Base-by-base conservation (phyloP, 2,888 invertebrate genomes). In the Leptinotarsa tumamoca region DNA sequence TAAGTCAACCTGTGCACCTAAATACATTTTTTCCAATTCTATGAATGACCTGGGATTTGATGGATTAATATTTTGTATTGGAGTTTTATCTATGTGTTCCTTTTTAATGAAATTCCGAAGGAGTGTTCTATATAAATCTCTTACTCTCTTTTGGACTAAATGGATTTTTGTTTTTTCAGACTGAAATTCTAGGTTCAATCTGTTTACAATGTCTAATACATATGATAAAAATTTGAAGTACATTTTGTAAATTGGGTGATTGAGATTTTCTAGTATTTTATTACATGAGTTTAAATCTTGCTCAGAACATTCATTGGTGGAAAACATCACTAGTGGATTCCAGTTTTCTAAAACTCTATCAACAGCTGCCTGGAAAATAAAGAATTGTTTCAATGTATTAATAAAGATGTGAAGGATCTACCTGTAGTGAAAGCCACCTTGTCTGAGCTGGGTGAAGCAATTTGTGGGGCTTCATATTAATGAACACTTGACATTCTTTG, bases 341-440 rank as follows among this genome's bases (percentile, higher is more conserved):
- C 73, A 73, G 15, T 71, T 67, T 56, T 73, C 58, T 15, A 76
- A 13, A 4, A 77, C 43, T 50, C 69, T 74, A n/a, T 68, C 58
- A 23, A 77, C 74, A 14, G 72, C 77, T 33, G 72, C 71, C 72
- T 77, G 21, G 49, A 71, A 72, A 54, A 73, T 69, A 18, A 66
- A 66, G 27, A 66, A 66, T 5, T 66, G 33, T 5, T 66, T 7
- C 21, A 66, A 66, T 14, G 3, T 66, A 66, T 23, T 14, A 66
- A 4, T 13, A 66, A 7, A 15, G 15, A 67, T 27, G 50, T 66
- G 4, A 63, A 50, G 27, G 49, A 33, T n/a, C 58, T 70, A 73
- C 73, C 50, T 74, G 77, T 27, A 77, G 27, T 51, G 72, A 72
- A 21, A 77, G 72, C 74, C 77, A 77, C 56, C 77, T 74, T 5